Percentiles rank a stretch among this genome's conserved stretches.
Evolutionary conservation across 2,113 vertebrate species (phyloP).

Genomic region (Trichomycterus rosablanca): DNA sequence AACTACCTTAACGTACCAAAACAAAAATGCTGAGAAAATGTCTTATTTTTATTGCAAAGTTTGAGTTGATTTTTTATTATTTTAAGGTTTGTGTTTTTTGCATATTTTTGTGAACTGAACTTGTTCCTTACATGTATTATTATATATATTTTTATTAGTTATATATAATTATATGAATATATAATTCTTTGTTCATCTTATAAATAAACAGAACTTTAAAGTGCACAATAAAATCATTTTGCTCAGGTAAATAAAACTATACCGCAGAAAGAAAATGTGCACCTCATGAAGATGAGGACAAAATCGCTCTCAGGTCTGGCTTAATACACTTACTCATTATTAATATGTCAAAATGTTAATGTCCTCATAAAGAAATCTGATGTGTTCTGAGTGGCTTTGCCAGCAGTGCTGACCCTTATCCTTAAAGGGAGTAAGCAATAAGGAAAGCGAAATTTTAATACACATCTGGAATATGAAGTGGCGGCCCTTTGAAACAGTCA

Average conservation of each 20-base stretch:
- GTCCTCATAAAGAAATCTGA: conserved; percentile 88
- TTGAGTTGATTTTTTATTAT: too few relatives aligned
- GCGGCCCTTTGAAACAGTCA: conserved; percentile 75
- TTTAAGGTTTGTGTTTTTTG: too few relatives aligned
- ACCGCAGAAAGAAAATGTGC: conserved; percentile 49
- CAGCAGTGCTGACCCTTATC: conserved; percentile 90
- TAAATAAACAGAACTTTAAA: neutral
- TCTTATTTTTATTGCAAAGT: too few relatives aligned
- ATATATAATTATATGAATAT: too few relatives aligned
- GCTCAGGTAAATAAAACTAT: conserved; percentile 24
- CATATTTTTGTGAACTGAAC: too few relatives aligned
- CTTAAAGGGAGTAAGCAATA: conserved; percentile 76
- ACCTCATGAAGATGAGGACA: conserved; percentile 52
- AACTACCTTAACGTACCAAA: too few relatives aligned
- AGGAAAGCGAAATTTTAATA: conserved; percentile 90
- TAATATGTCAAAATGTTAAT: conserved; percentile 92
- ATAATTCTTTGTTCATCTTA: neutral
- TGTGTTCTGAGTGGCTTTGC: conserved; percentile 83
- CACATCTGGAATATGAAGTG: conserved; percentile 69
- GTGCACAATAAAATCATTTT: neutral
- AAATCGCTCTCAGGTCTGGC: conserved; percentile 56
- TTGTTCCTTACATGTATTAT: too few relatives aligned
- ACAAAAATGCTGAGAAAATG: too few relatives aligned
- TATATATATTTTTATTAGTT: too few relatives aligned
- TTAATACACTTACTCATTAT: conserved; percentile 87